Evolutionary conservation across 1,140 invertebrate genomes (phyloP).

Genomic region (Pentalonia nigronervosa): DNA sequence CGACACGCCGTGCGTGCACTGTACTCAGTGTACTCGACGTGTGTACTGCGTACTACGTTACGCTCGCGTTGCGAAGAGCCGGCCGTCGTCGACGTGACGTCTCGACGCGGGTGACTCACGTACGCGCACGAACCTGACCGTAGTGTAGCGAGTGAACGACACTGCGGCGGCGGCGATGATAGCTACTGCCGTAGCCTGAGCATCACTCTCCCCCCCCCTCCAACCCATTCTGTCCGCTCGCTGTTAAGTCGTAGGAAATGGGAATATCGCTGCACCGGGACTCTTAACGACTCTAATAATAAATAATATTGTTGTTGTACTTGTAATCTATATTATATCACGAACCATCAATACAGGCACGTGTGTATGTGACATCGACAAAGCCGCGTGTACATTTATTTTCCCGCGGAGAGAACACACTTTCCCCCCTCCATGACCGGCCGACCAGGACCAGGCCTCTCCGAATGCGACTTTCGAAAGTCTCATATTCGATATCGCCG

Average conservation of each 20-base stretch:
- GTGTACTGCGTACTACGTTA: neutral
- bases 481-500: neutral
- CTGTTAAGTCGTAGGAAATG: neutral
- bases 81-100: slow-evolving; percentile 1
- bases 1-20: neutral
- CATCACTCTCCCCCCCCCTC: neutral
- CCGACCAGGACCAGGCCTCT: neutral
- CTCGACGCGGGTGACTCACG: neutral
- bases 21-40: neutral
- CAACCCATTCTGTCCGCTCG: too few species aligned
- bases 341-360: neutral
- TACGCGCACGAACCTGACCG: neutral
- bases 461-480: neutral
- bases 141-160: neutral
- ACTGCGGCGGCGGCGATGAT: neutral
- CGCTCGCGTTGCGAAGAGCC: neutral
- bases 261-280: neutral
- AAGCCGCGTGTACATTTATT: neutral
- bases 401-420: neutral
- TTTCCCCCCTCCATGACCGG: neutral
- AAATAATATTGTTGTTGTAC: neutral
- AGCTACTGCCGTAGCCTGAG: neutral
- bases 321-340: neutral
- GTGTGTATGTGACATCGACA: neutral
- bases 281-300: neutral